phyloP scores from a whole-genome alignment of 2,113 vertebrate genomes.

The Chrysochloris asiatica region DNA sequence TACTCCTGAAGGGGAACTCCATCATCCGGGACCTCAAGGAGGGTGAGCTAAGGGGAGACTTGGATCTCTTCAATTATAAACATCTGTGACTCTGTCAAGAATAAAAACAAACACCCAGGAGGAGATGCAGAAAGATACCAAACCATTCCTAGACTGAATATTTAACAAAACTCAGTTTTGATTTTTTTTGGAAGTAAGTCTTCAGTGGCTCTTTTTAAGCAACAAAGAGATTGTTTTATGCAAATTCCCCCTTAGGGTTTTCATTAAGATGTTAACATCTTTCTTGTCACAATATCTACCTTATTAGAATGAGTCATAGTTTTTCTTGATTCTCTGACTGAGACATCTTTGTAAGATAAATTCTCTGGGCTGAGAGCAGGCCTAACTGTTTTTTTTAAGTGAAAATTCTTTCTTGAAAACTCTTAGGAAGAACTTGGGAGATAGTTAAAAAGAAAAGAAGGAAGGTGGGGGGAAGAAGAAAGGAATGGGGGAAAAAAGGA shows the following conservation, averaged over 20 bases:
- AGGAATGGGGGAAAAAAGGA: background rate
- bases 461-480: background rate
- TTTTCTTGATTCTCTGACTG: conserved; percentile 45
- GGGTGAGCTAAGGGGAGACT: background rate
- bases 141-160: conserved; percentile 61
- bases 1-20: too few relatives aligned
- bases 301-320: conserved; percentile 60
- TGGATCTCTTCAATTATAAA: background rate
- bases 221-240: conserved; percentile 68
- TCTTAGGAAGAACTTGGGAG: background rate
- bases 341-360: conserved; percentile 60
- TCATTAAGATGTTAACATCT: conserved; percentile 74
- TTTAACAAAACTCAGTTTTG: conserved; percentile 66
- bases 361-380: conserved; percentile 35
- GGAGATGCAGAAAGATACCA: conserved; percentile 29
- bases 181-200: conserved; percentile 69
- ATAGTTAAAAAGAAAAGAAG: background rate
- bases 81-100: background rate
- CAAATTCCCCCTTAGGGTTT: conserved; percentile 72
- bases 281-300: conserved; percentile 76
- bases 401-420: background rate
- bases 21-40: background rate
- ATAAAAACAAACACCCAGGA: background rate
- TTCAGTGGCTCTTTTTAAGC: conserved; percentile 68
- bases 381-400: background rate